Evolutionary conservation across 1,140 invertebrate genomes (phyloP).

Genomic region (Trichonephila inaurata): DNA sequence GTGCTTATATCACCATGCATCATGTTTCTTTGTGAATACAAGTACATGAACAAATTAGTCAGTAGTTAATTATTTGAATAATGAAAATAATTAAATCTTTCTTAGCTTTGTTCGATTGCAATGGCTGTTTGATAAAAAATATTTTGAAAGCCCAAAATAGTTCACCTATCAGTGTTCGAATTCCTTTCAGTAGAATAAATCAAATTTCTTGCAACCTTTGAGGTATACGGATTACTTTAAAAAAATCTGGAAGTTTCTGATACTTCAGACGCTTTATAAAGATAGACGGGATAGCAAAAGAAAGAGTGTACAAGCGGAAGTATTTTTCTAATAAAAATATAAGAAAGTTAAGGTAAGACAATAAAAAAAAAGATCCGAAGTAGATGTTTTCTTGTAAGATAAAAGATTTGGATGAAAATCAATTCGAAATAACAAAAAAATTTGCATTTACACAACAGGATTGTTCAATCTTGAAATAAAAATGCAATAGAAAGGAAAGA

Average conservation of each 20-base stretch:
- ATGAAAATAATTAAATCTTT: too few relatives aligned
- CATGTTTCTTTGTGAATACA: too few relatives aligned
- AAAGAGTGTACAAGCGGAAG: not conserved
- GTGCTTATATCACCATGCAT: too few relatives aligned
- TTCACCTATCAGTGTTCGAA: not conserved
- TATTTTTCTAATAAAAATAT: constrained; percentile 1
- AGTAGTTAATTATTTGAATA: too few relatives aligned
- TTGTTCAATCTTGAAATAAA: too few relatives aligned
- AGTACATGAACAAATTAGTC: too few relatives aligned
- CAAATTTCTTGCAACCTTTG: not conserved
- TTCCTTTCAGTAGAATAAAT: not conserved
- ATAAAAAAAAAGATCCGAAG: not conserved
- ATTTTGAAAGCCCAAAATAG: not conserved
- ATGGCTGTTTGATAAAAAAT: not conserved
- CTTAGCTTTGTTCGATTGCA: too few relatives aligned
- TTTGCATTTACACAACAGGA: too few relatives aligned
- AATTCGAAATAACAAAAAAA: too few relatives aligned
- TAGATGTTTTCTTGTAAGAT: not conserved
- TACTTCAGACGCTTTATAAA: not conserved
- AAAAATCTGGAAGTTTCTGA: not conserved
- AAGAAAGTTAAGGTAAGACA: too few relatives aligned
- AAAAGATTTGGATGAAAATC: not conserved
- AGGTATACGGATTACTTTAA: not conserved
- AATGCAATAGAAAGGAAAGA: too few relatives aligned
- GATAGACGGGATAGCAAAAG: not conserved